A percentile compares a stretch with the other conserved stretches of the same genome.
phyloP scores from a whole-genome alignment of 2,888 invertebrate genomes.

The Congeria kusceri region DNA sequence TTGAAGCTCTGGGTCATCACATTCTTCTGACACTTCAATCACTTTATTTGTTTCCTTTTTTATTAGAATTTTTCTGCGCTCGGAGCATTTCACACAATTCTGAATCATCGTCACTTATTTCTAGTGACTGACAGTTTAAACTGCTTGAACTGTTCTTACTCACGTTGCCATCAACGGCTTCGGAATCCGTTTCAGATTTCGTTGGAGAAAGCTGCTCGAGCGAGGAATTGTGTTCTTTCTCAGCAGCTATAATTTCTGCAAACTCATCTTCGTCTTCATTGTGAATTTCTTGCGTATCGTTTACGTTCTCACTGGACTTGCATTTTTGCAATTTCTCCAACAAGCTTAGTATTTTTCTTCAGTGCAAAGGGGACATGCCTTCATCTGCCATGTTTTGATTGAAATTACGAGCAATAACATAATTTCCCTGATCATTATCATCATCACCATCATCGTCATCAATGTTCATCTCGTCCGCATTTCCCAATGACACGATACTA shows the following conservation, averaged over 20 bases:
- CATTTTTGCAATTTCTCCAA: not conserved
- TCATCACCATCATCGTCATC: conserved; percentile 74
- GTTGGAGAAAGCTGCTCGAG: not conserved
- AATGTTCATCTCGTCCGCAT: conserved; percentile 78
- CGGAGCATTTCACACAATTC: conserved; percentile 57
- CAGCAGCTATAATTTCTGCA: conserved; percentile 51
- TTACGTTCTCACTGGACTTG: not conserved
- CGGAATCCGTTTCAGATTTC: not conserved
- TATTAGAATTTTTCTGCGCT: conserved; percentile 54
- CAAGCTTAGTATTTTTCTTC: not conserved
- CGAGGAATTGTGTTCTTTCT: conserved; percentile 29
- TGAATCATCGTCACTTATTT: conserved; percentile 54
- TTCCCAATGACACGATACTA: conserved; percentile 60
- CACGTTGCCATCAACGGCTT: not conserved
- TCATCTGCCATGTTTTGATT: not conserved
- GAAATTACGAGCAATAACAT: not conserved
- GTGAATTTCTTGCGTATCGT: not conserved
- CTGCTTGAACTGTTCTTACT: conserved; percentile 34
- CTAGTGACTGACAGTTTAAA: conserved; percentile 35
- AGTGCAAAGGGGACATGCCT: too few species aligned
- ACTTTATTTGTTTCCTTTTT: conserved; percentile 10
- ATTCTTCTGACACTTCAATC: conserved; percentile 27
- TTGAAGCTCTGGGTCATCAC: conserved; percentile 48
- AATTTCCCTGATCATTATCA: conserved; percentile 11
- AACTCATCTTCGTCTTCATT: conserved; percentile 49